A percentile compares a stretch with the other conserved stretches of the same genome.
Evolutionary conservation across 2,888 invertebrate species (phyloP).

Genomic region (Aphodius granarius): DNA sequence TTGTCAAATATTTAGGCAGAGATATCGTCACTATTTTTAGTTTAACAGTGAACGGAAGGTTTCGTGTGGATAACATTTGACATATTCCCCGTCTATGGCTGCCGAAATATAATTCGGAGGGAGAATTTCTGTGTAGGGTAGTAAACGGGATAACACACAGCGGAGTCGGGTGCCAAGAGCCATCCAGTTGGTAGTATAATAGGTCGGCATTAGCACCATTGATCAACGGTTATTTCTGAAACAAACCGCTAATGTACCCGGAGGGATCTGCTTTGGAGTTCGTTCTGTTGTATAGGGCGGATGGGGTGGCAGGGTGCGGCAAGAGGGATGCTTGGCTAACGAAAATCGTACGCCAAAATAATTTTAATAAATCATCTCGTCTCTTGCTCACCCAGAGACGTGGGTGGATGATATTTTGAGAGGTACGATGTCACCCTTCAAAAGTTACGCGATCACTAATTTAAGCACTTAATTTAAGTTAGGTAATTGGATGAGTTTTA

Average conservation of each 20-base stretch:
- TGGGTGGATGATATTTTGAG: background rate
- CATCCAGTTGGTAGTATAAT: background rate
- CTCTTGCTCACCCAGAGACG: background rate
- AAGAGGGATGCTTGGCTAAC: background rate
- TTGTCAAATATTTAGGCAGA: too few relatives aligned
- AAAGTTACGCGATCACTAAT: background rate
- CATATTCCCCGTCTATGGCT: background rate
- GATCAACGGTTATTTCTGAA: background rate
- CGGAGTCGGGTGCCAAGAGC: background rate
- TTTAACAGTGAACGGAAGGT: too few relatives aligned
- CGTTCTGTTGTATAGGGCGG: background rate
- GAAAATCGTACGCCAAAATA: background rate
- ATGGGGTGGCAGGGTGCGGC: background rate
- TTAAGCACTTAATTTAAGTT: background rate
- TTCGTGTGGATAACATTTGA: background rate
- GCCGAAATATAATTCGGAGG: background rate
- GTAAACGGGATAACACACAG: background rate
- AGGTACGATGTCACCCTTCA: background rate
- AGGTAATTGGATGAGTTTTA: background rate
- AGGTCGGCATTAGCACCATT: background rate
- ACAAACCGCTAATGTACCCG: background rate
- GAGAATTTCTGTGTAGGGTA: background rate
- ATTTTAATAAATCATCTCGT: background rate
- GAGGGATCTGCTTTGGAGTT: background rate
- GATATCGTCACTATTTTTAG: too few relatives aligned